Evolutionary conservation across 2,797 vertebrate species (phyloP).

Genomic region (Astyanax mexicanus): DNA sequence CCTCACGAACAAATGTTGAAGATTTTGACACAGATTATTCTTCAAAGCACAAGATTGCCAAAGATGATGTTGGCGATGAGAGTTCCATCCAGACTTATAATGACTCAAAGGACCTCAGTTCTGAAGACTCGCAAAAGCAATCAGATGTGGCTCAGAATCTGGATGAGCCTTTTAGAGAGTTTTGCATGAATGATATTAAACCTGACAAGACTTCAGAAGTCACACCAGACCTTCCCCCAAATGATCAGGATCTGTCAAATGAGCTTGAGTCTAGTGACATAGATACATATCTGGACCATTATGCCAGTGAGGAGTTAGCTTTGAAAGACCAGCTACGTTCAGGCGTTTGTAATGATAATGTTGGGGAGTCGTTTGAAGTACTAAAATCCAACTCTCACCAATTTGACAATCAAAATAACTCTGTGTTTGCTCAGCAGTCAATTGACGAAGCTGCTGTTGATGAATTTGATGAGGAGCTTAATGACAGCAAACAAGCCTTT

Average conservation of each 20-base stretch:
- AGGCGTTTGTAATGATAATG: conserved; percentile 52
- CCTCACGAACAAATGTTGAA: conserved; percentile 69
- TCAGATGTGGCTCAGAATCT: conserved; percentile 39
- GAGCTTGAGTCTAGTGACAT: conserved; percentile 64
- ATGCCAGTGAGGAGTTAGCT: conserved; percentile 52
- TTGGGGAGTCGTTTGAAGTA: conserved; percentile 33
- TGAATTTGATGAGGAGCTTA: conserved; percentile 61
- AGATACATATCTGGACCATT: conserved; percentile 60
- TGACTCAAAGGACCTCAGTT: conserved; percentile 31
- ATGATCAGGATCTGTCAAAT: conserved; percentile 70
- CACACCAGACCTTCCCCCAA: conserved; percentile 64
- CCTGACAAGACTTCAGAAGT: conserved; percentile 61
- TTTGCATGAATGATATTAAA: conserved; percentile 40
- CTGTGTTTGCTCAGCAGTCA: conserved; percentile 64
- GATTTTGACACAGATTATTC: conserved; percentile 67
- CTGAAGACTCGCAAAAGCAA: conserved; percentile 44
- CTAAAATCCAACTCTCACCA: conserved; percentile 60
- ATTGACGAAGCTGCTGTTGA: conserved; percentile 67
- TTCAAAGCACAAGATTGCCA: conserved; percentile 62
- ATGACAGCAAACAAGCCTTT: conserved; percentile 52
- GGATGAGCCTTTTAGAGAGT: conserved; percentile 46
- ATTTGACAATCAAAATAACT: conserved; percentile 23
- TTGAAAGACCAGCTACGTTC: conserved; percentile 59
- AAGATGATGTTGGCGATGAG: conserved; percentile 49
- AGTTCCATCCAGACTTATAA: conserved; percentile 6